Evolutionary conservation across 1,140 invertebrate genomes (phyloP).

Genomic region (Rhizoglyphus robini): DNA sequence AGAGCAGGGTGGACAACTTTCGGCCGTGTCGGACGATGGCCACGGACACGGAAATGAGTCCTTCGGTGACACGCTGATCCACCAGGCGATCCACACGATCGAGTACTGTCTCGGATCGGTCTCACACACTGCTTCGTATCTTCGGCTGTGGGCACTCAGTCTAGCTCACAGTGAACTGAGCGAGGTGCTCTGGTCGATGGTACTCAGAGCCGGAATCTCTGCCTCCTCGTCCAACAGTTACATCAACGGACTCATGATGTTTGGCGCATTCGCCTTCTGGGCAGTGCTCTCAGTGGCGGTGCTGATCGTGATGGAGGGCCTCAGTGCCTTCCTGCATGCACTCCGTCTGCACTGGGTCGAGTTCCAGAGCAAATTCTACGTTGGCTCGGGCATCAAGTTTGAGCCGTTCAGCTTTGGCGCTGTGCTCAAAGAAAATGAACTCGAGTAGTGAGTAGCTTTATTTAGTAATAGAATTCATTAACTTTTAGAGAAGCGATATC

Average conservation of each 20-base stretch:
- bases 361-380: constrained; percentile 44
- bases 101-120: constrained; percentile 89
- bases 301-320: constrained; percentile 86
- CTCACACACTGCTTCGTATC: constrained; percentile 87
- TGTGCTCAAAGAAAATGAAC: constrained; percentile 30
- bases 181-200: constrained; percentile 51
- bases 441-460: no score
- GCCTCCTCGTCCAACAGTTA: background rate
- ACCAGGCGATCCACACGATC: constrained; percentile 87
- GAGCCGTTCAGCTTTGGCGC: constrained; percentile 35
- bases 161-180: constrained; percentile 87
- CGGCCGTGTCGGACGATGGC: constrained; percentile 42
- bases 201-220: constrained; percentile 19
- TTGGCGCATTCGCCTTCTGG: constrained; percentile 66
- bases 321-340: constrained; percentile 93
- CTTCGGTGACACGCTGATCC: constrained; percentile 72
- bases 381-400: constrained; percentile 35
- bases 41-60: constrained; percentile 44
- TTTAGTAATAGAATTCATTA: no score
- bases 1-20: background rate
- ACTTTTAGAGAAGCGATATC: no score
- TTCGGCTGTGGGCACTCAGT: constrained; percentile 86
- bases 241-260: constrained; percentile 47
- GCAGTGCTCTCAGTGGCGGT: constrained; percentile 67
- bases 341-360: constrained; percentile 89